These are phyloP conservation scores for Siniperca obscura DNA, from an alignment of 2,797 vertebrate species.

Conservation along the genomic window DNA sequence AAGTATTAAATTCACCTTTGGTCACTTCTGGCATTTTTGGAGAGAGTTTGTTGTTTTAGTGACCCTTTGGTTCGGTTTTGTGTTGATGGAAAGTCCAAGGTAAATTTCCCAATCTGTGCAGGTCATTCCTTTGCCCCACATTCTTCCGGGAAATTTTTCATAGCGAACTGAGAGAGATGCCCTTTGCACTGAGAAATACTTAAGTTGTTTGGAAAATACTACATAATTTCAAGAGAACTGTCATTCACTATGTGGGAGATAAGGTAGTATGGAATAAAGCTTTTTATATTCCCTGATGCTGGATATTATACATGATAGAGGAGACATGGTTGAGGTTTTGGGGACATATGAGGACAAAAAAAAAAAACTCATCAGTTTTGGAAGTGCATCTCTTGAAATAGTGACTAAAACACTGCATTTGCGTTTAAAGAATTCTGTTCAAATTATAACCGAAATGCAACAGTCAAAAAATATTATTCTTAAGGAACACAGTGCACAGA, in stretches of 20 bases:
- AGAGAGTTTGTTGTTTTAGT: background rate
- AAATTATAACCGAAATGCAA: background rate
- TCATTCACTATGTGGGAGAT: constrained; percentile 18
- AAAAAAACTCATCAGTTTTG: background rate
- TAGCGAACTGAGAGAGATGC: background rate
- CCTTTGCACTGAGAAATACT: constrained; percentile 18
- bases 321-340: background rate
- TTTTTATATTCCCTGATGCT: constrained; percentile 15
- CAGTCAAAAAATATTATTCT: background rate
- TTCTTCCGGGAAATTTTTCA: constrained; percentile 1
- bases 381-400: background rate
- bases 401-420: background rate
- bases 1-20: constrained; percentile 19
- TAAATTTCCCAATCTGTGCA: background rate
- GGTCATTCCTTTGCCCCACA: background rate
- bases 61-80: constrained; percentile 9
- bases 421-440: background rate
- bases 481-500: background rate
- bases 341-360: background rate
- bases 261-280: background rate
- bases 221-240: constrained; percentile 15
- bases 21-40: background rate
- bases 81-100: constrained; percentile 20
- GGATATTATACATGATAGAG: constrained; percentile 10
- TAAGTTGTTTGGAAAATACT: constrained; percentile 17